Conservation (phyloP, 92 coral and sea anemone species). For the Porites cylindrica region DNA sequence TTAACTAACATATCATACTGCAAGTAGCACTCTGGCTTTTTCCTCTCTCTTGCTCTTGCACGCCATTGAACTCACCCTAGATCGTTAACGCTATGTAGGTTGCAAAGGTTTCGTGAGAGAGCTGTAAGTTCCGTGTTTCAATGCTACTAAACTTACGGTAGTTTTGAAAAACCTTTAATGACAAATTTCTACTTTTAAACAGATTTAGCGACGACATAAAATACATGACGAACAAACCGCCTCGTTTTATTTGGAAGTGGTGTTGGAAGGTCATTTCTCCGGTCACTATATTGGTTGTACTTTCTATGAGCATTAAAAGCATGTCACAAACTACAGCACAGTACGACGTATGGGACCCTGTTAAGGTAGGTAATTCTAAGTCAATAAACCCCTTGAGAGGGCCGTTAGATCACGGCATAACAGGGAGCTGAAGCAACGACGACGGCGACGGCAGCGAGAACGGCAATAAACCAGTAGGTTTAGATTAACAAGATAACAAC, state of each 20-base stretch:
- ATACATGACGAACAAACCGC: conserved; percentile 99
- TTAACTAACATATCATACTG: too few relatives aligned
- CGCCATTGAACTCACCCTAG: too few relatives aligned
- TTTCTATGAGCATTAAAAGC: conserved; percentile 89
- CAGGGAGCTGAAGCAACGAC: too few relatives aligned
- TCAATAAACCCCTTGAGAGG: not conserved
- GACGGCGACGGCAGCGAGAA: too few relatives aligned
- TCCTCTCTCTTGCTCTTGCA: too few relatives aligned
- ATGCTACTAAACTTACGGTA: too few relatives aligned
- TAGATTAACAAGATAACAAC: too few relatives aligned
- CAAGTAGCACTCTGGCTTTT: too few relatives aligned
- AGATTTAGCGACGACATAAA: conserved; percentile 96
- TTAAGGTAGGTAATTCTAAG: conserved; percentile 51
- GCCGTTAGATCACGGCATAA: not conserved
- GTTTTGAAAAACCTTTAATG: not conserved
- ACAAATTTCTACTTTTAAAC: not conserved
- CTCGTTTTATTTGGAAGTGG: conserved; percentile 99
- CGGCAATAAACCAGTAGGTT: too few relatives aligned
- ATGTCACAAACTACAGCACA: conserved; percentile 78
- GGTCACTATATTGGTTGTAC: conserved; percentile 84
- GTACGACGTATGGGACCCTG: conserved; percentile 80
- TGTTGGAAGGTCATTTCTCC: conserved; percentile 99
- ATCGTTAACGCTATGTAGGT: too few relatives aligned
- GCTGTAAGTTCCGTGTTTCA: too few relatives aligned
- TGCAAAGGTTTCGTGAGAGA: too few relatives aligned